Evolutionary conservation across 2,797 vertebrate genomes (phyloP), one percentile per base, ranked within the genome.

Genomic region (Lacerta viridis): DNA sequence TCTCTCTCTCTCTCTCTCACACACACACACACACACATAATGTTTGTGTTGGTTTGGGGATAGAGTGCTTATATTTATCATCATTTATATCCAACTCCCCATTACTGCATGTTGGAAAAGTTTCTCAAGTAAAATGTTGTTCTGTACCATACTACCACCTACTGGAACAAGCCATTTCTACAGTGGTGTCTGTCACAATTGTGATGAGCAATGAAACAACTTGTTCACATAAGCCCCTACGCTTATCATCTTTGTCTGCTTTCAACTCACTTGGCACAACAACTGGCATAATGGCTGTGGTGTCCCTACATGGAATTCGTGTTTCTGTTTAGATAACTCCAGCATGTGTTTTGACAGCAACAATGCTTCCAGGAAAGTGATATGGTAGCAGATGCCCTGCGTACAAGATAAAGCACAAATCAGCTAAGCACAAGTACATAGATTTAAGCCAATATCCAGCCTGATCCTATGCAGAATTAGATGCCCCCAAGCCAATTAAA

Each of bases 1-100:
- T 41, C 39, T 41, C 39, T 41, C 39, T 55, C 1, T 55, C 10
- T 50, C 46, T 13, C 46, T 13, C 46, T 13, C 46, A 13, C 46
- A 13, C 46, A 10, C 46, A 2, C 11, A 13, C 3, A 50, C 11
- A 13, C 50, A 50, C 50, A 13, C 50, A 50, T 11, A 50, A 55
- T 4, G 0, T 15, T 55, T 55, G 50, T 64, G 11, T 11, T 74
- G 46, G 20, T 39, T 36, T 59, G 59, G 33, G 23, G 7, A 55
- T 20, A 83, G n/a, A 25, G 64, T 41, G 8, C n/a, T 94, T 96
- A 92, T 91, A 94, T 87, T 90, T 90, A 92, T 86, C 78, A 93
- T 33, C 33, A 33, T 33, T 33, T 33, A 33, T 83, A 64, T 86
- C 61, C 43, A 85, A 8, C 68, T 39, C 39, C 20, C 10, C 79